Percentiles rank a stretch among this genome's conserved stretches.
phyloP scores from a whole-genome alignment of 2,797 vertebrate genomes.

The Halcyon badia region DNA sequence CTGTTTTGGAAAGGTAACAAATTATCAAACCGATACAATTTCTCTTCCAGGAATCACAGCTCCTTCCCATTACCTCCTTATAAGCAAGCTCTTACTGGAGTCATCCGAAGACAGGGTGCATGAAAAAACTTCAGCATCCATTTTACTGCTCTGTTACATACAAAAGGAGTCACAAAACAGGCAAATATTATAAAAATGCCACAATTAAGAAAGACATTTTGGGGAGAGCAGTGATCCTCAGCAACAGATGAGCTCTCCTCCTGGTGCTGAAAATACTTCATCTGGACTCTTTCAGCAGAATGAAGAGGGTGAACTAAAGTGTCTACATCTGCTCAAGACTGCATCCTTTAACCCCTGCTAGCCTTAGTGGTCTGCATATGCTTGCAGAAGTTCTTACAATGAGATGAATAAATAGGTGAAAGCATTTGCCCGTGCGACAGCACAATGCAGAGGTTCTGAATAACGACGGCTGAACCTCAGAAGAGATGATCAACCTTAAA shows the following conservation, averaged over 20 bases:
- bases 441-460: slow-evolving; percentile 41
- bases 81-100: neutral
- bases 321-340: slow-evolving; percentile 67
- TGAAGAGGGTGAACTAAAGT: slow-evolving; percentile 49
- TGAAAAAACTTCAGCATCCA: neutral
- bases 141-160: neutral
- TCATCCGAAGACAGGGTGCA: neutral
- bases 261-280: slow-evolving; percentile 40
- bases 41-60: neutral
- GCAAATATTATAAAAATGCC: slow-evolving; percentile 26
- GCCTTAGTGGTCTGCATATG: slow-evolving; percentile 60
- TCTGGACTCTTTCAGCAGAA: slow-evolving; percentile 19
- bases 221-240: slow-evolving; percentile 12
- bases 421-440: slow-evolving; percentile 3
- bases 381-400: slow-evolving; percentile 60
- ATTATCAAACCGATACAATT: neutral
- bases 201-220: slow-evolving; percentile 1
- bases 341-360: slow-evolving; percentile 61
- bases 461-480: slow-evolving; percentile 58
- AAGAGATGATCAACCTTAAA: slow-evolving; percentile 2
- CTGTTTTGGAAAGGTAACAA: neutral
- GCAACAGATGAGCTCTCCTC: slow-evolving; percentile 50
- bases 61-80: neutral
- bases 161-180: neutral
- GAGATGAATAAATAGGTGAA: slow-evolving; percentile 65